These are phyloP conservation scores for Umimayanthus chanpuru DNA, from an alignment of 92 coral and sea anemone species.

Conservation along the genomic window DNA sequence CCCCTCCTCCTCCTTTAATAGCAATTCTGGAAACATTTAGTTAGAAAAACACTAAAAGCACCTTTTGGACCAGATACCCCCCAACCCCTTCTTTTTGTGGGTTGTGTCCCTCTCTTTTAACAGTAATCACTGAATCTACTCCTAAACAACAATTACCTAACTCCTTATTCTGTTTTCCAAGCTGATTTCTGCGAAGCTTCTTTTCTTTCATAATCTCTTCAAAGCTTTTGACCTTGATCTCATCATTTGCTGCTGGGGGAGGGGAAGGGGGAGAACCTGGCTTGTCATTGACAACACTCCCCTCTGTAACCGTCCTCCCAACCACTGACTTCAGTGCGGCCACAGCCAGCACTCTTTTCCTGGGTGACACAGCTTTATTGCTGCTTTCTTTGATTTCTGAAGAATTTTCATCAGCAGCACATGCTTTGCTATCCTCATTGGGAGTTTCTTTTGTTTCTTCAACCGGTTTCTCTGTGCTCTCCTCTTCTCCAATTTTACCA, in stretches of 20 bases:
- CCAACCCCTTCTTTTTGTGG: too few species aligned
- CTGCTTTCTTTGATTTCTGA: neutral
- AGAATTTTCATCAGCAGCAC: neutral
- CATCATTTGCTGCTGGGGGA: constrained; percentile 48
- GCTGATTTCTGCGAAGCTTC: constrained; percentile 50
- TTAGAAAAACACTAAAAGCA: too few species aligned
- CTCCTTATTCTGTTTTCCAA: constrained; percentile 6
- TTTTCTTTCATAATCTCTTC: constrained; percentile 82
- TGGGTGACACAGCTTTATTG: neutral
- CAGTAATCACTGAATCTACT: neutral
- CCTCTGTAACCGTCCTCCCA: neutral
- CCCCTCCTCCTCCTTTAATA: too few species aligned
- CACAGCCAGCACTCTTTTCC: constrained; percentile 9
- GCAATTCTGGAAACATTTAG: too few species aligned
- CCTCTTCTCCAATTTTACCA: neutral
- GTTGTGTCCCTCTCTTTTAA: neutral
- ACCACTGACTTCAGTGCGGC: constrained; percentile 20
- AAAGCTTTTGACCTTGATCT: constrained; percentile 69
- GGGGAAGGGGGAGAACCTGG: constrained; percentile 30
- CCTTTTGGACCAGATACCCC: too few species aligned
- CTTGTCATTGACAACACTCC: neutral
- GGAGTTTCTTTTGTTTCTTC: neutral
- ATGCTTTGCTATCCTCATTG: neutral
- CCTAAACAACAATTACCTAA: neutral
- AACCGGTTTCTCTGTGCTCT: constrained; percentile 7